Conservation (phyloP, 2,113 vertebrate genomes). For the Ornithorhynchus anatinus region DNA sequence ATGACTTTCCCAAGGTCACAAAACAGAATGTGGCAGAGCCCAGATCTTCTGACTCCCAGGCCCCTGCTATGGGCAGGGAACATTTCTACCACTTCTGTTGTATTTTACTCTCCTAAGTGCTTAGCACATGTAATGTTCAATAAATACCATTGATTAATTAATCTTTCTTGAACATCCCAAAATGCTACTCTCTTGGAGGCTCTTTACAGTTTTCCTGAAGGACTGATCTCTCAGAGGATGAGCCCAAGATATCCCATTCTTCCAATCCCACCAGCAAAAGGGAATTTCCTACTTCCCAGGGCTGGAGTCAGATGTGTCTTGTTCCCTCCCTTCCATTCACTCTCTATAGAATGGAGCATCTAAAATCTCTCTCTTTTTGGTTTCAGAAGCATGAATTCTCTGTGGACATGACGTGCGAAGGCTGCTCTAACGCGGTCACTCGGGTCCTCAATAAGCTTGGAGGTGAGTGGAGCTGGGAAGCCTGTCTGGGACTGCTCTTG, state of each 20-base stretch:
- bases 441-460: conserved; percentile 86
- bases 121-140: no score
- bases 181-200: neutral
- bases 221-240: neutral
- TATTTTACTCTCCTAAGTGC: no score
- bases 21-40: no score
- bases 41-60: no score
- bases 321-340: no score
- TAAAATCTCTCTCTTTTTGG: neutral
- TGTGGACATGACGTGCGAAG: conserved; percentile 95
- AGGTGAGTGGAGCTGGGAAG: conserved; percentile 67
- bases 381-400: conserved; percentile 93
- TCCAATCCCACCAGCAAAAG: no score
- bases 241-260: neutral
- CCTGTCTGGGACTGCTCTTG: neutral
- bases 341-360: neutral
- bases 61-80: no score
- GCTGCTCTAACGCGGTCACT: conserved; percentile 87
- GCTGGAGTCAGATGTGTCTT: no score
- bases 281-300: no score
- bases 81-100: no score
- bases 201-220: neutral
- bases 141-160: no score
- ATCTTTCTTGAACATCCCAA: neutral
- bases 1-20: no score